Conservation (phyloP, 2,113 vertebrate species). For the Barnardius zonarius region DNA sequence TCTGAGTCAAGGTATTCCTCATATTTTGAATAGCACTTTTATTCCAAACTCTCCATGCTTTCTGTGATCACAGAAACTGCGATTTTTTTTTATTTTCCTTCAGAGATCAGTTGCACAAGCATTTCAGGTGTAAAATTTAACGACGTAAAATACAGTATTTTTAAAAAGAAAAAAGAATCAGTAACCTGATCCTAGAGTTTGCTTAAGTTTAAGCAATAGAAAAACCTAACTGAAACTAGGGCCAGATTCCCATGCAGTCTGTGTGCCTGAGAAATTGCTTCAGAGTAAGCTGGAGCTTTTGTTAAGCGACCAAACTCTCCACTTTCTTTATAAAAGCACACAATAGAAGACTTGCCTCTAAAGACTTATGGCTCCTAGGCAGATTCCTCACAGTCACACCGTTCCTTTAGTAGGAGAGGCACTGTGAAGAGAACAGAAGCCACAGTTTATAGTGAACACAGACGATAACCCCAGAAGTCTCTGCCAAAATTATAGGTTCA, state of each 20-base stretch:
- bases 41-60: background rate
- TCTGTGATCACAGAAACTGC: background rate
- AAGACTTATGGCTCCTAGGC: background rate
- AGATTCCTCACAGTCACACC: background rate
- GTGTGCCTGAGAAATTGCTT: background rate
- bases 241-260: background rate
- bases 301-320: background rate
- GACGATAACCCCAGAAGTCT: background rate
- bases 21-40: background rate
- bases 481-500: background rate
- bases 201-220: conserved; percentile 4
- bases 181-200: background rate
- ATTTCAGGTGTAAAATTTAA: background rate
- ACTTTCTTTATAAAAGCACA: background rate
- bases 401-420: background rate
- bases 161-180: background rate
- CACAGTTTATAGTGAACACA: background rate
- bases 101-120: background rate
- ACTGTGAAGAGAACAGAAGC: background rate
- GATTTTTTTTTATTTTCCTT: background rate
- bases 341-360: background rate
- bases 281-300: background rate
- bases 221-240: background rate
- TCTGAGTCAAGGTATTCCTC: background rate
- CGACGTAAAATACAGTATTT: conserved; percentile 26